Evolutionary conservation across 2,113 vertebrate species (phyloP).

Genomic region (Gymnarchus niloticus): DNA sequence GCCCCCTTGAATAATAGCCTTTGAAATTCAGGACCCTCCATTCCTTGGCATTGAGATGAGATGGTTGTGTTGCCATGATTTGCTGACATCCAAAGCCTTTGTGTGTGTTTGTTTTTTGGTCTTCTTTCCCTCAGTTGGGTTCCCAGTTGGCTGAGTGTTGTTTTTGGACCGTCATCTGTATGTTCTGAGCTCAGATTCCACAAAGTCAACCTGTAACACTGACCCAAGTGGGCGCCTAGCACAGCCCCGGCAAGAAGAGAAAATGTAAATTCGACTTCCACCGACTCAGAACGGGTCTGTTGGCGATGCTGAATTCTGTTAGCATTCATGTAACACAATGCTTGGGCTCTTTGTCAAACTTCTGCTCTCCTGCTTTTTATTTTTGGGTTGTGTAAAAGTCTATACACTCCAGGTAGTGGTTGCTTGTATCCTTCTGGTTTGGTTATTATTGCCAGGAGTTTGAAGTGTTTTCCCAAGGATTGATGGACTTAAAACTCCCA

Average conservation of each 20-base stretch:
- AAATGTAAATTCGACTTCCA: not conserved
- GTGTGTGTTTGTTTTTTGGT: not conserved
- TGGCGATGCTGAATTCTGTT: not conserved
- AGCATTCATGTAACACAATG: not conserved
- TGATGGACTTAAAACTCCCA: not conserved
- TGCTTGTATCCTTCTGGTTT: not conserved
- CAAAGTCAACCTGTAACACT: not conserved
- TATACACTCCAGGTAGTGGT: not conserved
- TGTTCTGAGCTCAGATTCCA: not conserved
- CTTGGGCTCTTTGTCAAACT: not conserved
- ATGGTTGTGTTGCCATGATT: not conserved
- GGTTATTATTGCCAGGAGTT: not conserved
- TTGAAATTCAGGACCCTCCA: not conserved
- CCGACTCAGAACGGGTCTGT: not conserved
- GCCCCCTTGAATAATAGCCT: slow-evolving; percentile 11
- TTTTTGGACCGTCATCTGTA: not conserved
- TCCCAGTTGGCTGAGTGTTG: not conserved
- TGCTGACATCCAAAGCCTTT: not conserved
- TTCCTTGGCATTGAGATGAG: not conserved
- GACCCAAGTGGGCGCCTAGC: not conserved
- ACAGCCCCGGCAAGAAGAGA: not conserved
- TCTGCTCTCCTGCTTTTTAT: not conserved
- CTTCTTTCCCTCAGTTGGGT: not conserved
- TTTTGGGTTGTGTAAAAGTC: not conserved
- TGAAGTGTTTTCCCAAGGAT: not conserved